Evolutionary conservation across 2,888 invertebrate genomes (phyloP), one percentile per base, ranked within the genome.

Genomic region (Lepetodrilus schrolli): DNA sequence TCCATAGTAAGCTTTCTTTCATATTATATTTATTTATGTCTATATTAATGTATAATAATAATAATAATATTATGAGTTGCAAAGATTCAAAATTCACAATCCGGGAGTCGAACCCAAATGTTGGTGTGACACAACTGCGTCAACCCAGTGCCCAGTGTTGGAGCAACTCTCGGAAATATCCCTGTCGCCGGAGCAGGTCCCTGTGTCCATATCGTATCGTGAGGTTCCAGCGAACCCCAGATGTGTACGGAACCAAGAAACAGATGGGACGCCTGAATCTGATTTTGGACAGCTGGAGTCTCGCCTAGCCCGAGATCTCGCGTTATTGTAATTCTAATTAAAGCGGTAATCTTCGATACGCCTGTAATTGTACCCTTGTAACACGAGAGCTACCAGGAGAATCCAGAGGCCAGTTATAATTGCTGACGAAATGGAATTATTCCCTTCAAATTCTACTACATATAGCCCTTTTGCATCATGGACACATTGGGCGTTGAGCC

Each of bases 301-400:
- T 58, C 69, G 74, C 68, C 70, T 65, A 48, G 48, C 51, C 74
- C 73, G 71, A 70, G n/a, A 70, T 73, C 75, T 71, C 49, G 23
- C 50, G 66, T 74, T 74, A 74, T 80, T 80, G 79, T 80, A 66
- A 78, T 79, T 79, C 74, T 79, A 79, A 80, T 80, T 75, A 78
- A 78, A 76, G 72, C 73, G 38, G 75, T 79, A 78, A 79, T 80
- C 78, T 74, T 70, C 74, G 66, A 80, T 78, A 77, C 72, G 47
- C 65, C 68, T 70, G 73, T 77, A 77, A 80, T 78, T 78, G 80
- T 77, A 69, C 74, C 49, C 30, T 65, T 72, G 77, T 74, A 79
- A 79, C 68, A 48, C 66, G 75, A 73, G 66, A 49, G 66, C 73
- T 21, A 30, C 68, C 20, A 68, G 34, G 30, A 17, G 51, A 73